Conservation (phyloP, 1,140 invertebrate species). For the Triops cancriformis region DNA sequence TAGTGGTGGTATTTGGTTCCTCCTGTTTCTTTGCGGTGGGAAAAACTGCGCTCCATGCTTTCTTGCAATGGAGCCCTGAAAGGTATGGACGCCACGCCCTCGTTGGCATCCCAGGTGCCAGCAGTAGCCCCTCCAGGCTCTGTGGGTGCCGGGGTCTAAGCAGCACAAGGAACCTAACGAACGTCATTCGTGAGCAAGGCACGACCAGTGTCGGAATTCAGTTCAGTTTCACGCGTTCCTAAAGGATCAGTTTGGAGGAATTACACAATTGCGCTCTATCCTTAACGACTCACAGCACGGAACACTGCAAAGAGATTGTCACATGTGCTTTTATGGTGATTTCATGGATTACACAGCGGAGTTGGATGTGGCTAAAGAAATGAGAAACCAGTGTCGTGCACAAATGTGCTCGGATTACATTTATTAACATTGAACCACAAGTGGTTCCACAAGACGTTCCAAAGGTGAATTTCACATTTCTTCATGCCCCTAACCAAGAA, state of each 20-base stretch:
- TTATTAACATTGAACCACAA: not conserved
- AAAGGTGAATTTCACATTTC: not conserved
- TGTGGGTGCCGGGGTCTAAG: not conserved
- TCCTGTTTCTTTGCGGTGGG: constrained; percentile 2
- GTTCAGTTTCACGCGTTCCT: not conserved
- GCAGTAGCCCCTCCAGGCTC: not conserved
- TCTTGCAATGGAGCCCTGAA: not conserved
- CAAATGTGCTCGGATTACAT: not conserved
- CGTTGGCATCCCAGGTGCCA: not conserved
- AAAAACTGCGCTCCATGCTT: not conserved
- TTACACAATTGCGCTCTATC: not conserved
- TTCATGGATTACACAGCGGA: not conserved
- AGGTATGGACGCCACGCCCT: not conserved
- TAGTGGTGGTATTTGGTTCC: not conserved
- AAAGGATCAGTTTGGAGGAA: not conserved
- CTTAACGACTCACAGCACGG: not conserved
- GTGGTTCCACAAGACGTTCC: not conserved
- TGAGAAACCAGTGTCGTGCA: not conserved
- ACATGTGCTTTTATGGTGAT: not conserved
- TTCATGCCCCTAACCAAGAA: no score
- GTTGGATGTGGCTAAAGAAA: not conserved
- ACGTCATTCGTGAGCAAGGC: not conserved
- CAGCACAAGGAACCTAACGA: not conserved
- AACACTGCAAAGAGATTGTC: not conserved
- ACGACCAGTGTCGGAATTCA: not conserved